A percentile compares a stretch with the other conserved stretches of the same genome.
phyloP scores from a whole-genome alignment of 2,113 vertebrate genomes.

The Climacteris rufus region DNA sequence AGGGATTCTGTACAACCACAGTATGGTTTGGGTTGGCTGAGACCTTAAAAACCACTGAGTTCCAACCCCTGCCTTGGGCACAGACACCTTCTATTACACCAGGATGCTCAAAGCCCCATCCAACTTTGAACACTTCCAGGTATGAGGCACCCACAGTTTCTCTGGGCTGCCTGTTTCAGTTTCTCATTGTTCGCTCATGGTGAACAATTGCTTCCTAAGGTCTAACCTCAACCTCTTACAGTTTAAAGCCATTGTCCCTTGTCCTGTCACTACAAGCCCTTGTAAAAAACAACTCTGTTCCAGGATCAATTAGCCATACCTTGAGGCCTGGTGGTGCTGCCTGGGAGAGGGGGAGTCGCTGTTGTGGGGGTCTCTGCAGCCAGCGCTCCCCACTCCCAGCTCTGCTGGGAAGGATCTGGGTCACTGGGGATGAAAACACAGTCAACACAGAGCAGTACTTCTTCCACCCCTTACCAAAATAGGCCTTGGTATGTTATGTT shows the following conservation, averaged over 20 bases:
- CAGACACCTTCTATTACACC: background rate
- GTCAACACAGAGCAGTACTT: background rate
- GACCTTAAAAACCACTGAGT: background rate
- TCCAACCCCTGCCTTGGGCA: background rate
- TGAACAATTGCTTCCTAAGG: background rate
- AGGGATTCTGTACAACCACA: background rate
- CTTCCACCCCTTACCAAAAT: background rate
- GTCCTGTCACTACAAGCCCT: background rate
- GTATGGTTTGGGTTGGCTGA: background rate
- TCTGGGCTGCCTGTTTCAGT: background rate
- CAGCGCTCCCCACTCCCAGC: background rate
- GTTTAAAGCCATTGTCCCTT: background rate
- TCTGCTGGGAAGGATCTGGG: background rate
- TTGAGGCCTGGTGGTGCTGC: rapidly evolving
- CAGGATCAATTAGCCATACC: background rate
- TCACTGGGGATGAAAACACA: background rate
- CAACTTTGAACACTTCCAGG: background rate
- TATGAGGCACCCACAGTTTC: background rate
- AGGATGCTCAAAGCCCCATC: background rate
- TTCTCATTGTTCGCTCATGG: background rate
- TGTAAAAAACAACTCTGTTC: background rate
- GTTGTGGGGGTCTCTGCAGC: background rate
- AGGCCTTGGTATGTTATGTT: rapidly evolving
- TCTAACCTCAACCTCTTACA: background rate
- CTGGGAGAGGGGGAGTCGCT: background rate